These are phyloP conservation scores for Baronia brevicornis DNA, from an alignment of 2,888 invertebrate genomes.

Conservation along the genomic window DNA sequence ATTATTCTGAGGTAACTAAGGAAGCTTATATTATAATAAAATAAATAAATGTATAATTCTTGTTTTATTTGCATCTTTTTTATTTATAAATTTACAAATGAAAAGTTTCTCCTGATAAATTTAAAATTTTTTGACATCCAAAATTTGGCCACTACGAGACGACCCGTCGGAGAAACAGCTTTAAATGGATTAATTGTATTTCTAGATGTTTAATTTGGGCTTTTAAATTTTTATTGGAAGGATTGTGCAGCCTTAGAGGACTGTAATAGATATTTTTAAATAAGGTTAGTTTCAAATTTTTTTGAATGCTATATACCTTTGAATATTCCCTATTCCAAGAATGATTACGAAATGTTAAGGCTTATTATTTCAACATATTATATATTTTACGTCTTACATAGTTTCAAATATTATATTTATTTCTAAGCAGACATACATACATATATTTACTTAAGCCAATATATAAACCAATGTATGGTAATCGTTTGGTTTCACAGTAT, in stretches of 20 bases:
- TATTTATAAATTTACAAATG: slow-evolving; percentile 22
- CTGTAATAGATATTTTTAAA: slow-evolving; percentile 15
- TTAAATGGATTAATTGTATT: slow-evolving; percentile 35
- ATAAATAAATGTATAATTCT: slow-evolving; percentile 42
- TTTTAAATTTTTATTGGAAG: slow-evolving; percentile 28
- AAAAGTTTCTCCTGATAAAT: no score
- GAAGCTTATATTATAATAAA: slow-evolving; percentile 50
- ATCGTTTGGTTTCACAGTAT: no score
- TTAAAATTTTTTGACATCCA: no score
- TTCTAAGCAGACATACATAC: no score
- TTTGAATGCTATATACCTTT: no score
- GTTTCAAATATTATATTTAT: no score
- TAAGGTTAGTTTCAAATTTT: slow-evolving; percentile 13
- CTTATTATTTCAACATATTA: no score
- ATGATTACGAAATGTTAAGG: no score
- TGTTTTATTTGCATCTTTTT: slow-evolving; percentile 66
- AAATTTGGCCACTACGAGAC: slow-evolving; percentile 49
- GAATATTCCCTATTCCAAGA: no score
- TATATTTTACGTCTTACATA: no score
- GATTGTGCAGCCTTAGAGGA: slow-evolving; percentile 17
- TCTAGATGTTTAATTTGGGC: slow-evolving; percentile 54
- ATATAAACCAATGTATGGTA: no score
- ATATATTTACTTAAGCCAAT: no score
- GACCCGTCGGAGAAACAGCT: slow-evolving; percentile 54
- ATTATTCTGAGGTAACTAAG: slow-evolving; percentile 24